phyloP scores from a whole-genome alignment of 2,797 vertebrate species.

The Falco columbarius region DNA sequence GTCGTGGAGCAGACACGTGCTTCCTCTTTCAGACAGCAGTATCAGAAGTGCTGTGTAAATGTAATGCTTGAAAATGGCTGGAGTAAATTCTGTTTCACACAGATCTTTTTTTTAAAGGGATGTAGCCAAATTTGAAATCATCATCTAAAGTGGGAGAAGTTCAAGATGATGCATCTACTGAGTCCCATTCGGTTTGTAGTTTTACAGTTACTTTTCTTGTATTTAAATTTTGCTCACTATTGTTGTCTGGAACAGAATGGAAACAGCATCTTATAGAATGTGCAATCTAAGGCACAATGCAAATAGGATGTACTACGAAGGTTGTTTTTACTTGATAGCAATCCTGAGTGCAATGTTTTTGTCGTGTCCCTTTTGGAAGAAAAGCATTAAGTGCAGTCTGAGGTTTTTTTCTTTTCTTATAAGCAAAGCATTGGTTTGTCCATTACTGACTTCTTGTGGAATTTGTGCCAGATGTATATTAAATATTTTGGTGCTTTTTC shows the following conservation, averaged over 20 bases:
- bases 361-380: slow-evolving; percentile 49
- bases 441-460: slow-evolving; percentile 70
- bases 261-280: slow-evolving; percentile 32
- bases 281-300: slow-evolving; percentile 47
- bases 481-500: slow-evolving; percentile 76
- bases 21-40: background rate
- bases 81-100: slow-evolving; percentile 36
- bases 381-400: slow-evolving; percentile 59
- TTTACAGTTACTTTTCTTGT: background rate
- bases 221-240: background rate
- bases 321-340: slow-evolving; percentile 51
- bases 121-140: background rate
- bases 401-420: slow-evolving; percentile 41
- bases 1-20: background rate
- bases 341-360: slow-evolving; percentile 61
- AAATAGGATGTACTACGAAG: slow-evolving; percentile 1
- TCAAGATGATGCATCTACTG: background rate
- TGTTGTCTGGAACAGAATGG: slow-evolving; percentile 43
- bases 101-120: background rate
- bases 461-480: slow-evolving; percentile 75
- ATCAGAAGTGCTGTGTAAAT: background rate
- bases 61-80: slow-evolving; percentile 32
- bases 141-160: background rate
- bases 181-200: background rate
- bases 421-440: slow-evolving; percentile 64